phyloP scores from a whole-genome alignment of 2,888 invertebrate species.

The Ganaspis brasiliensis region DNA sequence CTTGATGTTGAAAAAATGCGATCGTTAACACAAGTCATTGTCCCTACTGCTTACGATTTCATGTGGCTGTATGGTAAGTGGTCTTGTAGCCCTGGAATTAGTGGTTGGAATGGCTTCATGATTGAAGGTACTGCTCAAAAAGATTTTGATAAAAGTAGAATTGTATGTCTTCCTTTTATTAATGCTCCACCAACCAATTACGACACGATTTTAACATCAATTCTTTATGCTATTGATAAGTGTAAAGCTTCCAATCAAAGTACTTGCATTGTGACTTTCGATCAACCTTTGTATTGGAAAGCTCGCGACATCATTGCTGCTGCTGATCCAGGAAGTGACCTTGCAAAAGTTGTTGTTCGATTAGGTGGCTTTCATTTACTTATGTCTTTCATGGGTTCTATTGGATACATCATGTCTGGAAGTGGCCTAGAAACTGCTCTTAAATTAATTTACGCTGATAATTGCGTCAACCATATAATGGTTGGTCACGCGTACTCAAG shows the following conservation, averaged over 20 bases:
- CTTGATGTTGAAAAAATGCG: background rate
- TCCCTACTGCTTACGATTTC: background rate
- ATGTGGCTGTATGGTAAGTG: no score
- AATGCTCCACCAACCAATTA: conserved; percentile 54
- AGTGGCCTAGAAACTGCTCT: conserved; percentile 60
- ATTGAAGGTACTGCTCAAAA: conserved; percentile 67
- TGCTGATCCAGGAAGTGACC: background rate
- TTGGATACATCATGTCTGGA: conserved; percentile 63
- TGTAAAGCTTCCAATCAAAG: conserved; percentile 45
- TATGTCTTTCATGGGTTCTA: conserved; percentile 58
- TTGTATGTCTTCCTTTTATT: conserved; percentile 58
- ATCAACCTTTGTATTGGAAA: no score
- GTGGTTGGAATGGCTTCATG: conserved; percentile 72
- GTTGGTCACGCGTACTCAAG: conserved; percentile 54
- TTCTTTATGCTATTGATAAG: conserved; percentile 52
- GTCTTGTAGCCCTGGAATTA: no score
- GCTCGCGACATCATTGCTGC: no score
- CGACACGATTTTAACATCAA: conserved; percentile 54
- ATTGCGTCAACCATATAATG: background rate
- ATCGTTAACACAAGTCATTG: background rate
- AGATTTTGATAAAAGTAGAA: no score
- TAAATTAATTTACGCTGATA: conserved; percentile 47
- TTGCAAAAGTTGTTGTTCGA: conserved; percentile 56
- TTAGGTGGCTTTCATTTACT: conserved; percentile 67
- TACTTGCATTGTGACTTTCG: conserved; percentile 54